Base-by-base conservation (phyloP, 2,888 invertebrate genomes). In the Smittia aterrima region DNA sequence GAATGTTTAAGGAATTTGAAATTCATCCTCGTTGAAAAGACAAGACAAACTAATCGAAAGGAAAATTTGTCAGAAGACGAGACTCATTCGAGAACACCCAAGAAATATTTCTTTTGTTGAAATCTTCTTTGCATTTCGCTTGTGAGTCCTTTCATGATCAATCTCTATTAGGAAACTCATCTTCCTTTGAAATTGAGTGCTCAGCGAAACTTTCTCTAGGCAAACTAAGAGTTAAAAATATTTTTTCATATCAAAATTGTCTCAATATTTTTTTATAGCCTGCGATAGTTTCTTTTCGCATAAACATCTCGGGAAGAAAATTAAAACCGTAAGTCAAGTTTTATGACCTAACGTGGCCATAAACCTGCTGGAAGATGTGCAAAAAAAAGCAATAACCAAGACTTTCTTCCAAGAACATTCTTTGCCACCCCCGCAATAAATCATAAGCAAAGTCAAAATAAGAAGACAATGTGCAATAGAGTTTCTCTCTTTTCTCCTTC, bases 301-400 rank as follows among this genome's bases (percentile, higher is more conserved):
- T 32, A 9, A 32, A 32, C 32, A 32, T 32, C 32, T 32, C 32
- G 32, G 9, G 9, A 32, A 32, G 32, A 70, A 54, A 22, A 72
- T 24, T 58, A 72, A 72, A 72, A 62, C 40, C 62, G 72, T 72
- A 72, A 72, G 62, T 72, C 72, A 72, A 72, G 58, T 72, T 72
- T 72, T 72, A 72, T 40, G 72, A 62, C 38, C 53, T n/a, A 64
- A 13, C 25, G 20, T 22, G 13, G 22, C 64, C 72, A 72, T 72
- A 72, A 72, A 72, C 72, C 72, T 72, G 72, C 20, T 72, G 1
- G n/a, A 16, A 72, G 72, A 72, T 58, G 62, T 40, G 72, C 22
- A 58, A 40, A 40, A 16, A n/a, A 62, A 62, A 62, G 70, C 62
- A 72, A 72, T 62, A 72, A 71, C 16, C 38, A 41, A 25, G 11